Evolutionary conservation across 2,113 vertebrate genomes (phyloP).

Genomic region (Alligator sinensis): DNA sequence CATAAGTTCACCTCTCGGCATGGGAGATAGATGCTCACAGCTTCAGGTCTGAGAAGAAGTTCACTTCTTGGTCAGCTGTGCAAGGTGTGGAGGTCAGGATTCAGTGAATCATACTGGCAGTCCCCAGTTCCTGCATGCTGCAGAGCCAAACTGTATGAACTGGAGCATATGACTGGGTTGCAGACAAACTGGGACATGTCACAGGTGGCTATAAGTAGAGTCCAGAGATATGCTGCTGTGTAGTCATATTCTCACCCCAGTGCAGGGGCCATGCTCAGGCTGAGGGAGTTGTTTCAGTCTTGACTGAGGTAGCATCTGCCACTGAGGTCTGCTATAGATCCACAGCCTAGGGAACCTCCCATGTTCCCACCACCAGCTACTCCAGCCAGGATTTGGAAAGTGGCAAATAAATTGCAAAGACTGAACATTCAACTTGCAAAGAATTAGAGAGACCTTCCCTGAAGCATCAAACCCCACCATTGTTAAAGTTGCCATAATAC

Average conservation of each 20-base stretch:
- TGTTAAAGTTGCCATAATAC: fast-evolving
- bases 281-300: not conserved
- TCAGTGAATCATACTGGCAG: not conserved
- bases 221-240: not conserved
- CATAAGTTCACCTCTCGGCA: no score
- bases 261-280: not conserved
- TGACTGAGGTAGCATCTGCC: not conserved
- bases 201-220: not conserved
- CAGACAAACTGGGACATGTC: not conserved
- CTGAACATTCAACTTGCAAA: not conserved
- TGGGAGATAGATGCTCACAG: no score
- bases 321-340: not conserved
- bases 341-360: not conserved
- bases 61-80: not conserved
- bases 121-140: not conserved
- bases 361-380: not conserved
- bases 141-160: not conserved
- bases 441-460: not conserved
- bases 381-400: not conserved
- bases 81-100: not conserved
- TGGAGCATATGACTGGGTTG: not conserved
- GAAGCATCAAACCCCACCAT: not conserved
- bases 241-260: not conserved
- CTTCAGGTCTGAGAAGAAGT: no score
- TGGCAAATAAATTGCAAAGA: not conserved